Base-by-base conservation (phyloP, 2,113 vertebrate species). In the Fulmarus glacialis region DNA sequence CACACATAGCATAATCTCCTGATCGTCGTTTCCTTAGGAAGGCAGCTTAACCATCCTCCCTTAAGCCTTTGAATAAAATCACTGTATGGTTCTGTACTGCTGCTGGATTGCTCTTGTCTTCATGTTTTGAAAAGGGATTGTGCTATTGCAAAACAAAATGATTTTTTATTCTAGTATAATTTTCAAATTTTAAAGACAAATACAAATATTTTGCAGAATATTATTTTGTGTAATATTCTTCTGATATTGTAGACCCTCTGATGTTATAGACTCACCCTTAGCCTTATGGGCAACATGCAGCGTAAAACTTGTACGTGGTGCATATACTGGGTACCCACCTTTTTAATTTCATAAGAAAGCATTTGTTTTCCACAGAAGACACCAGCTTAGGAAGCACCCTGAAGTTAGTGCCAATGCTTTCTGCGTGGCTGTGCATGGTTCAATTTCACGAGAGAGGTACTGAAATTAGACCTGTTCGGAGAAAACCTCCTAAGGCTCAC, bases 231-330 rank as follows among this genome's bases (percentile, higher is more conserved):
- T 62, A 48, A 32, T 50, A 26, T 47, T 38, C 12, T 23, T 82
- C 62, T 89, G 52, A 7, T 40, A 40, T 34, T 74, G 21, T 21
- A 40, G 52, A 66, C 8, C 8, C 24, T 38, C 38, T 82, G 47
- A 60, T 72, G 47, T 42, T 55, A 55, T 12, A 59, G 53, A 23
- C 8, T 64, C 20, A 18, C 8, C 8, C 20, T 70, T 66, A 48
- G 70, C 11, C 8, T 93, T 53, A 71, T 0, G 12, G 48, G 8
- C 11, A 90, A 72, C 1, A 2, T 55, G 36, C 15, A 64, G 24
- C 2, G 0, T 36, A 59, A 67, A 45, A 55, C n/a, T 45, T 22
- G 4, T 70, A 70, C 1, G 1, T 26, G 15, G 27, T 71, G 4
- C 20, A 29, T n/a, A 23, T n/a, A 47, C 2, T 21, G 15, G 19